Evolutionary conservation across 2,888 invertebrate species (phyloP).

Genomic region (Agelastica alni): DNA sequence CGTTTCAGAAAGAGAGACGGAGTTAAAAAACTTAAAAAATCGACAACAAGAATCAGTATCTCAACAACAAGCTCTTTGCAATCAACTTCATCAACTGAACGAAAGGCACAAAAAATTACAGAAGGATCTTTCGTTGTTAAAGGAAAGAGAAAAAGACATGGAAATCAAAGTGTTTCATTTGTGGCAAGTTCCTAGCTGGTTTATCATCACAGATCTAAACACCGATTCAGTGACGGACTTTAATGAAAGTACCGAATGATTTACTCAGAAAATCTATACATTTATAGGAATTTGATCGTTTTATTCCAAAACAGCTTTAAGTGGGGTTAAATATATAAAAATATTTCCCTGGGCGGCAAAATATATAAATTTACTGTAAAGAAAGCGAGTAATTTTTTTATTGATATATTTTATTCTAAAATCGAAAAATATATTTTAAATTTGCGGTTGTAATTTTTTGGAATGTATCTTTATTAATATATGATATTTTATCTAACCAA

Average conservation of each 20-base stretch:
- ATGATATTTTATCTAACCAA: too few species aligned
- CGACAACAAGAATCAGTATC: conserved; percentile 48
- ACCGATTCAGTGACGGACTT: conserved; percentile 37
- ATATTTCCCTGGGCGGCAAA: too few species aligned
- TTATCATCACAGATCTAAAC: conserved; percentile 47
- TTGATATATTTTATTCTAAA: too few species aligned
- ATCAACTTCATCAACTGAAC: conserved; percentile 49
- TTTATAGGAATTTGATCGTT: too few species aligned
- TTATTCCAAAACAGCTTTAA: too few species aligned
- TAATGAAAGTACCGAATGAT: background rate
- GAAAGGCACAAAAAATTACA: conserved; percentile 50
- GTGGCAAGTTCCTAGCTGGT: conserved; percentile 54
- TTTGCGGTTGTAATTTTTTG: too few species aligned
- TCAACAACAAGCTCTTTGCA: conserved; percentile 47
- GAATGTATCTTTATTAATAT: too few species aligned
- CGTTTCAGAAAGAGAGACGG: conserved; percentile 54
- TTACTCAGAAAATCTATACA: too few species aligned
- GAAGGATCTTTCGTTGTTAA: conserved; percentile 45
- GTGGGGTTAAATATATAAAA: too few species aligned
- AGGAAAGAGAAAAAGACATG: conserved; percentile 49
- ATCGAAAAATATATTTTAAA: too few species aligned
- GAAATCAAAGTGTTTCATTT: conserved; percentile 50
- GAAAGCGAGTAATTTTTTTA: too few species aligned
- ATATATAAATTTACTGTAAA: too few species aligned
- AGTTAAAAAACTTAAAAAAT: conserved; percentile 50